Conservation (phyloP, 2,888 invertebrate genomes). For the Tetranychus truncatus region DNA sequence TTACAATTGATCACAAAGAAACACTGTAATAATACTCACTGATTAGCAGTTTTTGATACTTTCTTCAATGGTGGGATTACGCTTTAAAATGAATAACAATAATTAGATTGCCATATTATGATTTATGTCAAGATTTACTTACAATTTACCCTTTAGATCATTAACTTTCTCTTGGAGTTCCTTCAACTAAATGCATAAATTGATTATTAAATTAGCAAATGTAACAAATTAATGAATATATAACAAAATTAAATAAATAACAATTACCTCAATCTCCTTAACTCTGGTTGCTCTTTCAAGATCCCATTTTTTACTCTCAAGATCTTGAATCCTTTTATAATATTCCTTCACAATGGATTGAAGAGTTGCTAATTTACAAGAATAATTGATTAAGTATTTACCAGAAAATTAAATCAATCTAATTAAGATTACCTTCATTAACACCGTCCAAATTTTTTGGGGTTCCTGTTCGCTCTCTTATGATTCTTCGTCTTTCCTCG, state of each 20-base stretch:
- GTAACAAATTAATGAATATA: constrained; percentile 66
- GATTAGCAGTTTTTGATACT: constrained; percentile 87
- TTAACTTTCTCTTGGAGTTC: constrained; percentile 10
- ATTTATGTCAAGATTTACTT: constrained; percentile 13
- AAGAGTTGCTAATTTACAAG: constrained; percentile 35
- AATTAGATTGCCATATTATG: constrained; percentile 8
- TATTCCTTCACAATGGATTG: constrained; percentile 82
- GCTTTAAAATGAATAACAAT: constrained; percentile 38
- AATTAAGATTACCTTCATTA: constrained; percentile 78
- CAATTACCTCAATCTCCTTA: constrained; percentile 92
- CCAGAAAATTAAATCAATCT: neutral
- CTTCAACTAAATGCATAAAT: neutral
- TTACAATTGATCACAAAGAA: too few species aligned
- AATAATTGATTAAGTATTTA: constrained; percentile 40
- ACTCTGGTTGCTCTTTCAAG: constrained; percentile 87
- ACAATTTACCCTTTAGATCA: constrained; percentile 14
- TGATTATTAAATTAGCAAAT: neutral
- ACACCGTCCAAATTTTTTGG: constrained; percentile 74
- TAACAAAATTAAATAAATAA: constrained; percentile 49
- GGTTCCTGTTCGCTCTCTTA: constrained; percentile 82
- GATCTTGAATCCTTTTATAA: constrained; percentile 71
- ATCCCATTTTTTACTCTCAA: constrained; percentile 98
- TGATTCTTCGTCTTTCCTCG: constrained; percentile 89
- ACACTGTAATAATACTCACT: constrained; percentile 38
- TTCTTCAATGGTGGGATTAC: constrained; percentile 97